Conservation (phyloP, 2,888 invertebrate genomes). For the Polyommatus iphigenia region DNA sequence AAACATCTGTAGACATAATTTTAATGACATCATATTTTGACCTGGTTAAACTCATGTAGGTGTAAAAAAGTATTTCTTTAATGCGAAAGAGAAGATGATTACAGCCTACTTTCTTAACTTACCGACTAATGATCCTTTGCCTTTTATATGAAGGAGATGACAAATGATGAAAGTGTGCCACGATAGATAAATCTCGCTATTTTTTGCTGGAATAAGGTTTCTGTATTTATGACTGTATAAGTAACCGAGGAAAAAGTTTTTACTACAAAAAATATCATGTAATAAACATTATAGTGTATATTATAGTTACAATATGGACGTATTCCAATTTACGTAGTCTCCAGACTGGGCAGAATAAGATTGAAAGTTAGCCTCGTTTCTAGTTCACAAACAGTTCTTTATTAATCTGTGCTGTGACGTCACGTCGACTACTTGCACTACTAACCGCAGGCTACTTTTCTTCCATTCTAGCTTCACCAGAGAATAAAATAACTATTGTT, state of each 20-base stretch:
- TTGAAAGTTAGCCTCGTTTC: constrained; percentile 14
- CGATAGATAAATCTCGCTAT: not conserved
- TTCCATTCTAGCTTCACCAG: not conserved
- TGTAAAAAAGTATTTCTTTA: too few species aligned
- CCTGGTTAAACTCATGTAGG: too few species aligned
- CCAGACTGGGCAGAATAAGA: not conserved
- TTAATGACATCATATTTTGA: too few species aligned
- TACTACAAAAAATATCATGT: not conserved
- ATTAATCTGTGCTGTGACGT: not conserved
- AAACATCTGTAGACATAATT: not conserved
- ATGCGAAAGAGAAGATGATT: not conserved
- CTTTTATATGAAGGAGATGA: not conserved
- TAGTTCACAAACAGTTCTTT: not conserved
- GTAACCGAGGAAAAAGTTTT: not conserved
- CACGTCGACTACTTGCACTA: too few species aligned
- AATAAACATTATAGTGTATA: not conserved
- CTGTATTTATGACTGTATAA: constrained; percentile 7
- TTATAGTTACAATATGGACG: not conserved
- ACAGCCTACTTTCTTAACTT: not conserved
- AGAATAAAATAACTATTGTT: not conserved
- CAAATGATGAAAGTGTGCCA: not conserved
- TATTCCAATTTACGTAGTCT: not conserved
- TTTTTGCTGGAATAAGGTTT: not conserved
- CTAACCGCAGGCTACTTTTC: not conserved
- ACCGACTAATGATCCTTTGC: not conserved